Evolutionary conservation across 1,140 invertebrate genomes (phyloP).

Genomic region (Calosoma granatense): DNA sequence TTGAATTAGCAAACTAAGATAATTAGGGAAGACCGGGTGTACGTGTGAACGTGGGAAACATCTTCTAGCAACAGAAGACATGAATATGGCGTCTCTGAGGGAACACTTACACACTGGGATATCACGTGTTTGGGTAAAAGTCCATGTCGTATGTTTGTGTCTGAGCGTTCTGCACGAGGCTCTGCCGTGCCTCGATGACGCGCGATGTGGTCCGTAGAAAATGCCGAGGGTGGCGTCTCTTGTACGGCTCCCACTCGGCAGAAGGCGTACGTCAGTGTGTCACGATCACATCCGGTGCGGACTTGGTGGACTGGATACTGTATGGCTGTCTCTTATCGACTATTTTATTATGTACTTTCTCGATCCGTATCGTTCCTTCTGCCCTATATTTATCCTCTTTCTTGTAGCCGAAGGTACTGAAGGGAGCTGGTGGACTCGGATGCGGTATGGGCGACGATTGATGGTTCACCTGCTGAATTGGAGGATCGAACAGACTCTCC

Average conservation of each 20-base stretch:
- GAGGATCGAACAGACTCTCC: slow-evolving; percentile 51
- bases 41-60: too few species aligned
- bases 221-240: slow-evolving; percentile 42
- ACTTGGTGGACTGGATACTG: slow-evolving; percentile 69
- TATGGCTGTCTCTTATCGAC: slow-evolving; percentile 47
- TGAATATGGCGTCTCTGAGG: too few species aligned
- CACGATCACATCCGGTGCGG: slow-evolving; percentile 78
- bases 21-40: too few species aligned
- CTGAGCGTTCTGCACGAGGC: slow-evolving; percentile 17
- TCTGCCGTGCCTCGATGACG: slow-evolving; percentile 17
- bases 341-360: slow-evolving; percentile 28
- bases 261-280: slow-evolving; percentile 57
- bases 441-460: slow-evolving; percentile 24
- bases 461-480: slow-evolving; percentile 25
- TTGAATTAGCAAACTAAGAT: too few species aligned
- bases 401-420: slow-evolving; percentile 33
- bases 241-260: slow-evolving; percentile 46
- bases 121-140: slow-evolving; percentile 16
- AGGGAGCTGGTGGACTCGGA: slow-evolving; percentile 30
- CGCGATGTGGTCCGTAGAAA: slow-evolving; percentile 23
- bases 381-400: slow-evolving; percentile 44
- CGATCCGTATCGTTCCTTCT: slow-evolving; percentile 56
- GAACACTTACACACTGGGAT: not conserved
- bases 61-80: too few species aligned
- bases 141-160: slow-evolving; percentile 25